These are phyloP conservation scores for Piaya cayana DNA, from an alignment of 2,113 vertebrate species.

Conservation along the genomic window DNA sequence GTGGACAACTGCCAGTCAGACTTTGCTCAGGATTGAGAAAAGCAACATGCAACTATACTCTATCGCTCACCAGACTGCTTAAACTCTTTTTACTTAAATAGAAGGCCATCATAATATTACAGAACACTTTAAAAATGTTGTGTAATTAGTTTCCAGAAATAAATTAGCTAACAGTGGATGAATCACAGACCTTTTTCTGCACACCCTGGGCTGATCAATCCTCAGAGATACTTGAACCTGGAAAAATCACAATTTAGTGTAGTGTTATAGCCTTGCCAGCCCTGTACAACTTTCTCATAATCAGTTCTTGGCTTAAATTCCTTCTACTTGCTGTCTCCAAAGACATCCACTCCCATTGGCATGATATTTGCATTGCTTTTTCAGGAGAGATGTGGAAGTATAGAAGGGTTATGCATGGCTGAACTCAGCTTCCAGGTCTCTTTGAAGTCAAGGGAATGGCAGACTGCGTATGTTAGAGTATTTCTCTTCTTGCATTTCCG, in stretches of 20 bases:
- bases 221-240: background rate
- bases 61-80: background rate
- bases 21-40: background rate
- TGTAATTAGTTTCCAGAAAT: conserved; percentile 14
- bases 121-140: background rate
- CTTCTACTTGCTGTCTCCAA: background rate
- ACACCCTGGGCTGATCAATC: background rate
- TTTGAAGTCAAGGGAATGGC: background rate
- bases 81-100: background rate
- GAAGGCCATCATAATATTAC: background rate
- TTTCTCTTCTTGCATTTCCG: background rate
- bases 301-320: background rate
- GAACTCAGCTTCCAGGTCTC: background rate
- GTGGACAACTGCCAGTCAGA: background rate
- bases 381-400: background rate
- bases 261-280: background rate
- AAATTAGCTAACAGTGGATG: background rate
- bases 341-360: background rate
- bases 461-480: background rate
- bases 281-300: background rate
- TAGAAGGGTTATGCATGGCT: background rate
- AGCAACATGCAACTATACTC: background rate
- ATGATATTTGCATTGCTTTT: background rate
- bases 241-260: background rate
- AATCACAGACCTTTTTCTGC: background rate